A percentile compares a stretch with the other conserved stretches of the same genome.
Evolutionary conservation across 1,140 invertebrate genomes (phyloP).

Genomic region (Drosophila santomea): DNA sequence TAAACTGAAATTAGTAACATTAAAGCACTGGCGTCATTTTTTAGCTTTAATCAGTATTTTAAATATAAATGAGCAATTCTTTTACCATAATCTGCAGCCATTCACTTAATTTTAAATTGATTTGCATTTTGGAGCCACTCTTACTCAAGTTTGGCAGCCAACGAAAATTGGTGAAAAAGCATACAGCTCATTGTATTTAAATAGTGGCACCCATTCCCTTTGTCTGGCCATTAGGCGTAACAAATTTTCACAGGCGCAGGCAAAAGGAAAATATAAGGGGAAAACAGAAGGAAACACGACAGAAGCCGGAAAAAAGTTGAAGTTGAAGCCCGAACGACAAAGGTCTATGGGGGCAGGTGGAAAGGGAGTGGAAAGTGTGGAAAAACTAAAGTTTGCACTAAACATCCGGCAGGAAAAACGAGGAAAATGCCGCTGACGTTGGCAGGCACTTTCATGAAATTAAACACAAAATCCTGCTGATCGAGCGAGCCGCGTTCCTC

Average conservation of each 20-base stretch:
- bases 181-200: constrained; percentile 68
- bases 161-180: constrained; percentile 53
- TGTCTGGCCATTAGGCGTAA: constrained; percentile 34
- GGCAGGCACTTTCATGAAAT: constrained; percentile 64
- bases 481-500: constrained; percentile 1
- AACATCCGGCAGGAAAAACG: constrained; percentile 62
- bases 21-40: too few species aligned
- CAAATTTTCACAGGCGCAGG: constrained; percentile 40
- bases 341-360: background rate
- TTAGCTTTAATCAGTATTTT: too few species aligned
- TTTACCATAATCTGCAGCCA: too few species aligned
- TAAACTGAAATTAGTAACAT: background rate
- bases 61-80: too few species aligned
- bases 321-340: constrained; percentile 39
- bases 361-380: background rate
- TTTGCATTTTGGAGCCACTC: constrained; percentile 1
- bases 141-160: constrained; percentile 15
- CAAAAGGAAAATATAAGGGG: background rate
- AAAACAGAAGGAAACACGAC: constrained; percentile 52
- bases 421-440: constrained; percentile 55
- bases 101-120: background rate
- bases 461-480: constrained; percentile 39
- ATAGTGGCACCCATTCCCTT: constrained; percentile 17
- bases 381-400: constrained; percentile 62
- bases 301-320: constrained; percentile 54